phyloP scores from a whole-genome alignment of 2,797 vertebrate genomes.

The Fundulus diaphanus region DNA sequence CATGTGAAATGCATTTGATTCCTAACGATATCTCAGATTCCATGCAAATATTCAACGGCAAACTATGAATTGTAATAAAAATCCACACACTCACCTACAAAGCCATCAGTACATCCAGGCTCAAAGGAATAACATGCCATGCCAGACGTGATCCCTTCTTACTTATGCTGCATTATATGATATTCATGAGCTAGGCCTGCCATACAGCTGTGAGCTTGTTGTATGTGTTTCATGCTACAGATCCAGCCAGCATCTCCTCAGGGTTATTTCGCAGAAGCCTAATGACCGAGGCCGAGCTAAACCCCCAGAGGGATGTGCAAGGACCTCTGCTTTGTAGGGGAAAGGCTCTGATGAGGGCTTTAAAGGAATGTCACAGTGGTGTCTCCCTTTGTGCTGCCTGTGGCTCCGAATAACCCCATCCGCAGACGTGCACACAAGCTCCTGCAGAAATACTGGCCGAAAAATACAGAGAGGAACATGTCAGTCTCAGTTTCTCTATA shows the following conservation, averaged over 20 bases:
- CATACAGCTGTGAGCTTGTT: conserved; percentile 58
- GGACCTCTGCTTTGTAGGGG: conserved; percentile 56
- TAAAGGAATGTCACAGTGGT: conserved; percentile 77
- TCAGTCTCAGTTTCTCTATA: conserved; percentile 7
- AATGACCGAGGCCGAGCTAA: conserved; percentile 69
- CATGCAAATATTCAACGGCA: background rate
- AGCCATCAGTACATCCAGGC: conserved; percentile 18
- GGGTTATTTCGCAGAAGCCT: conserved; percentile 72
- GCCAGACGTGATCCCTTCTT: conserved; percentile 52
- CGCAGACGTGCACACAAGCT: conserved; percentile 20
- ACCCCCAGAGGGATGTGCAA: conserved; percentile 53
- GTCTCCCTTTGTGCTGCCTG: conserved; percentile 60
- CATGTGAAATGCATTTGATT: background rate
- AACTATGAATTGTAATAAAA: conserved; percentile 10
- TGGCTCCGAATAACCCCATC: conserved; percentile 43
- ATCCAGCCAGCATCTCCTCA: conserved; percentile 60
- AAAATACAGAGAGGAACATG: conserved; percentile 19
- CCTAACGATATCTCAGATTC: background rate
- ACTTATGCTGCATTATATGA: conserved; percentile 73
- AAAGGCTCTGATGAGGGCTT: conserved; percentile 54
- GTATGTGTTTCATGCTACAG: conserved; percentile 69
- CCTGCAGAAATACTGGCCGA: conserved; percentile 43
- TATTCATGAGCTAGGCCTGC: conserved; percentile 76
- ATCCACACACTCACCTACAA: conserved; percentile 11
- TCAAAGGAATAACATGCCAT: conserved; percentile 48